phyloP scores from a whole-genome alignment of 2,888 invertebrate species.

The Podabrus alpinus region DNA sequence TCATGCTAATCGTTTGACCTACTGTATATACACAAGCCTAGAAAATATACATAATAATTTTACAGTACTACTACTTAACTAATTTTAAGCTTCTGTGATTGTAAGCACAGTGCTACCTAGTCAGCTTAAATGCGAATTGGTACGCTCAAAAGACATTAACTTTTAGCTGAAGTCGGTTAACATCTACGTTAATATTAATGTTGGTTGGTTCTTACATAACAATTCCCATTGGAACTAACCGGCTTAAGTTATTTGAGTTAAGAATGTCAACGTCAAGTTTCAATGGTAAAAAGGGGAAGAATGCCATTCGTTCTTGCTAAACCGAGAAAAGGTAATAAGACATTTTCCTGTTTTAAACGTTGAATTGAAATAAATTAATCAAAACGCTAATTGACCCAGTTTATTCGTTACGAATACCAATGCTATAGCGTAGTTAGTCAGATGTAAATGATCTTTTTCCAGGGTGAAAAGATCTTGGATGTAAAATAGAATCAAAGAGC shows the following conservation, averaged over 20 bases:
- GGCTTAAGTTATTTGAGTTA: no score
- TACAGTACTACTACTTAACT: no score
- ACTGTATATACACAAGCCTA: not conserved
- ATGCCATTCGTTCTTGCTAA: not conserved
- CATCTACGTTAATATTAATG: not conserved
- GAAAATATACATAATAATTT: no score
- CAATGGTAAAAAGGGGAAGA: not conserved
- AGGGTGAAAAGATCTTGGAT: not conserved
- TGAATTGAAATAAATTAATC: not conserved
- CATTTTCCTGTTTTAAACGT: not conserved
- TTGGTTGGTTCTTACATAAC: no score
- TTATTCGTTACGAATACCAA: not conserved
- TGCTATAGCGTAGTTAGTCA: not conserved
- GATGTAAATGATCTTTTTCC: not conserved
- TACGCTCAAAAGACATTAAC: not conserved
- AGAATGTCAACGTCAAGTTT: no score
- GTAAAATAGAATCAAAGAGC: not conserved
- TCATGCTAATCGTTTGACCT: not conserved
- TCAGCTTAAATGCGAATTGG: not conserved
- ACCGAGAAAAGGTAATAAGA: not conserved
- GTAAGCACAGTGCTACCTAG: not conserved
- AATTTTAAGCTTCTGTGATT: not conserved
- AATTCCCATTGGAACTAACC: no score
- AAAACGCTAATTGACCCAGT: not conserved
- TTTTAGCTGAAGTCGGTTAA: not conserved